phyloP scores from a whole-genome alignment of 2,113 vertebrate genomes.

The Tylochromis polylepis region DNA sequence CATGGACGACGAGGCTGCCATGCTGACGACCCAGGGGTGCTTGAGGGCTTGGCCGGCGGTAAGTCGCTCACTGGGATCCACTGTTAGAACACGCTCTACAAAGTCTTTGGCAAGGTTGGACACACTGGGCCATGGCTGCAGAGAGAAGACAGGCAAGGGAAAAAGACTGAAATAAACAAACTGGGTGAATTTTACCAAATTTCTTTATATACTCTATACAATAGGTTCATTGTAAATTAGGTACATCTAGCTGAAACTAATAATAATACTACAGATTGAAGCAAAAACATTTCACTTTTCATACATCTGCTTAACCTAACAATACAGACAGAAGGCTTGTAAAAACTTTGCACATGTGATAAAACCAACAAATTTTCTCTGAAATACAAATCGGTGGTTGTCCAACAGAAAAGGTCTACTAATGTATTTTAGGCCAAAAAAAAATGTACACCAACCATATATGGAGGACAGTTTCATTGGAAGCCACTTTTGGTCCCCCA shows the following conservation, averaged over 20 bases:
- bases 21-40: conserved; percentile 96
- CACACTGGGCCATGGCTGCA: conserved; percentile 95
- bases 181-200: background rate
- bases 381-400: background rate
- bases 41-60: conserved; percentile 91
- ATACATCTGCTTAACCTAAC: background rate
- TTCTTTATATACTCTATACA: background rate
- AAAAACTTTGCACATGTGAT: background rate
- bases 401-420: background rate
- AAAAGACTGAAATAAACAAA: background rate
- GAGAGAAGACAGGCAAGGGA: background rate
- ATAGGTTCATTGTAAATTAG: background rate
- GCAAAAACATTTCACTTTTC: background rate
- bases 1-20: conserved; percentile 97
- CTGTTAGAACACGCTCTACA: conserved; percentile 91
- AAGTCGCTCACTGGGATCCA: conserved; percentile 88
- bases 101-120: conserved; percentile 98
- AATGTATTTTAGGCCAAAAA: background rate
- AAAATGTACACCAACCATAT: background rate
- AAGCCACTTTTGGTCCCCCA: background rate
- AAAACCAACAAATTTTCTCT: background rate
- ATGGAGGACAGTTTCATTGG: background rate
- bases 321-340: background rate
- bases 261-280: background rate
- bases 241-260: background rate